Percentiles rank a stretch among this genome's conserved stretches.
phyloP scores from a whole-genome alignment of 53 echinoderm and acorn worm genomes.

The Crossaster papposus region DNA sequence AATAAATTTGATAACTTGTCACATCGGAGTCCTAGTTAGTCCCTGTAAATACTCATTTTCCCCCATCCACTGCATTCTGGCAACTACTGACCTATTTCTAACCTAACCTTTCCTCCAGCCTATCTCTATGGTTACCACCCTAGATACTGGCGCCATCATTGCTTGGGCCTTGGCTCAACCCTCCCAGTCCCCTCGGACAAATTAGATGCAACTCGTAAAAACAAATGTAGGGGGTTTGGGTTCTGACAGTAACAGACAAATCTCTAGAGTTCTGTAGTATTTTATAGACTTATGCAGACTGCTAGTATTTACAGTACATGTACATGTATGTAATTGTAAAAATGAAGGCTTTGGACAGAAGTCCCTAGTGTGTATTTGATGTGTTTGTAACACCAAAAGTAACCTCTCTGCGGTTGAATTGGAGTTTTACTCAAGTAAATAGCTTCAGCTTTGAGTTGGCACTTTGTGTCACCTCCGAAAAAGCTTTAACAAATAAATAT shows the following conservation, averaged over 20 bases:
- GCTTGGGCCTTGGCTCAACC: neutral
- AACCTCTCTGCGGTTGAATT: too few relatives aligned
- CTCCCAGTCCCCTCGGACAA: conserved; percentile 19
- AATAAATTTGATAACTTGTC: neutral
- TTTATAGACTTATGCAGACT: conserved; percentile 4
- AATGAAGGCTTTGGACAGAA: neutral
- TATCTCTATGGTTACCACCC: conserved; percentile 2
- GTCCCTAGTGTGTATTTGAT: neutral
- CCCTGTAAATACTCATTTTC: neutral
- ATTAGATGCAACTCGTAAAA: neutral
- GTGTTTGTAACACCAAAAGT: too few relatives aligned
- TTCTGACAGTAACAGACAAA: neutral
- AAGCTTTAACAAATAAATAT: too few relatives aligned
- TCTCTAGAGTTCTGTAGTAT: neutral
- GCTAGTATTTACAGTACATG: neutral
- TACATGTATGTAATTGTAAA: neutral
- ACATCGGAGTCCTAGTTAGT: conserved; percentile 11
- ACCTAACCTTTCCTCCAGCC: neutral
- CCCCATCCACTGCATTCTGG: neutral
- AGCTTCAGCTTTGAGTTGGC: too few relatives aligned
- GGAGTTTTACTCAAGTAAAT: too few relatives aligned
- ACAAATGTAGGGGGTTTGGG: neutral
- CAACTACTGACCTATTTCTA: conserved; percentile 27
- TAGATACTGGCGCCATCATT: conserved; percentile 11
- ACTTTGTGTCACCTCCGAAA: too few relatives aligned